Conservation (phyloP, 2,797 vertebrate genomes). For the Molossus molossus region DNA sequence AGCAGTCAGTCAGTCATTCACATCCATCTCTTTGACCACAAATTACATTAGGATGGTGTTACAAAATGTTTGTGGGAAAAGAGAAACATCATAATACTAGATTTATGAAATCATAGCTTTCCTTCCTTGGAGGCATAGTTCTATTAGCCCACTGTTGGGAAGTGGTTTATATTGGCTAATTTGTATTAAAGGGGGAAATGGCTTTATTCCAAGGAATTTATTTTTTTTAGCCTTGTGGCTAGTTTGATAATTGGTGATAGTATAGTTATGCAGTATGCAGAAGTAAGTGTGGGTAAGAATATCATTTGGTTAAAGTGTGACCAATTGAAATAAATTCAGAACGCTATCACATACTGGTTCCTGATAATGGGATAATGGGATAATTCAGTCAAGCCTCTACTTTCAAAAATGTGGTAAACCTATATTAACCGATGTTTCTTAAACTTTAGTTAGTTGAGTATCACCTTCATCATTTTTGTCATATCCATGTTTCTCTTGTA, state of each 20-base stretch:
- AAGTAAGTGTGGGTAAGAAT: neutral
- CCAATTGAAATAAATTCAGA: constrained; percentile 35
- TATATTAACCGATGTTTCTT: constrained; percentile 15
- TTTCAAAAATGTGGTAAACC: constrained; percentile 8
- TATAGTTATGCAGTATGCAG: neutral
- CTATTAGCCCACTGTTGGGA: constrained; percentile 37
- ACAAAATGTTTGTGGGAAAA: constrained; percentile 68
- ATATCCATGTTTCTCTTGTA: constrained; percentile 13
- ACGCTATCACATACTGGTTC: neutral
- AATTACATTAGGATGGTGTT: constrained; percentile 67
- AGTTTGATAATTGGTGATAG: constrained; percentile 15
- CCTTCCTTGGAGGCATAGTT: constrained; percentile 60
- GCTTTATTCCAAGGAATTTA: constrained; percentile 43
- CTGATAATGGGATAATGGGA: neutral
- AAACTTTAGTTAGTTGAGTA: constrained; percentile 39
- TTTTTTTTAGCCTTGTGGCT: constrained; percentile 38
- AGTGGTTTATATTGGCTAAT: constrained; percentile 61
- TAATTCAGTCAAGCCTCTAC: neutral
- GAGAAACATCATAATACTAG: constrained; percentile 46
- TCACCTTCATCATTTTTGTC: constrained; percentile 56
- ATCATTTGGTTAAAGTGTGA: neutral
- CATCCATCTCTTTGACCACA: constrained; percentile 44
- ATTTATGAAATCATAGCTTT: constrained; percentile 58
- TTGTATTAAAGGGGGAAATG: constrained; percentile 58
- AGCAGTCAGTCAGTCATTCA: constrained; percentile 58